Evolutionary conservation across 1,140 invertebrate species (phyloP), one percentile per base, ranked within the genome.

Genomic region (Trichomalopsis sarcophagae): DNA sequence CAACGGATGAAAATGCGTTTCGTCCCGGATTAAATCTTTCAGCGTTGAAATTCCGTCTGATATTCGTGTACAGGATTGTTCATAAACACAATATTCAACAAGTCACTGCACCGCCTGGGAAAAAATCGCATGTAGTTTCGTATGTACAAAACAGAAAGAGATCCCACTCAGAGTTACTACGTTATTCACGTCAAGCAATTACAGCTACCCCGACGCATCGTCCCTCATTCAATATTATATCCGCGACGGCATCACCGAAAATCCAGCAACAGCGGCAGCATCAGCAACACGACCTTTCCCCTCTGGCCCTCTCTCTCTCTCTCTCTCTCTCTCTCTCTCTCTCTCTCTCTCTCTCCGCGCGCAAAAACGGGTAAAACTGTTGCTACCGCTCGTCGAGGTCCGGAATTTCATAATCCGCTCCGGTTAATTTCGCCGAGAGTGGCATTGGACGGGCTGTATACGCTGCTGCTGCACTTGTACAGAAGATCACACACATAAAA

Each of bases 371-470:
- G 17, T 62, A 62, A 62, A 62, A 62, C 55, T 62, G 55, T n/a
- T 62, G 21, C 21, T 62, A 62, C 55, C 55, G 6, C 55, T 30
- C 9, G 6, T 62, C 55, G 21, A 17, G 55, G 14, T 62, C 55
- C 27, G 47, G 50, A 82, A 82, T 36, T 55, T 82, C 23, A 74
- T 62, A 82, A 74, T 62, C 69, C 47, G 36, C 6, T 62, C 21
- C 13, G 17, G 71, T 55, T 74, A 82, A 82, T 82, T 74, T 82
- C 62, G 21, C 68, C 13, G 47, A 55, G 47, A 82, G n/a, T 82
- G 23, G 27, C 36, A 50, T 23, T 36, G 40, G 44, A 30, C 36
- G 44, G 10, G 30, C 40, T 21, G 27, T 30, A 9, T 47, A 27
- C 27, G 27, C 27, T 27, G 44, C 47, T 50, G 14, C 55, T 71